Evolutionary conservation across 1,140 invertebrate species (phyloP).

Genomic region (Polypedilum pembai): DNA sequence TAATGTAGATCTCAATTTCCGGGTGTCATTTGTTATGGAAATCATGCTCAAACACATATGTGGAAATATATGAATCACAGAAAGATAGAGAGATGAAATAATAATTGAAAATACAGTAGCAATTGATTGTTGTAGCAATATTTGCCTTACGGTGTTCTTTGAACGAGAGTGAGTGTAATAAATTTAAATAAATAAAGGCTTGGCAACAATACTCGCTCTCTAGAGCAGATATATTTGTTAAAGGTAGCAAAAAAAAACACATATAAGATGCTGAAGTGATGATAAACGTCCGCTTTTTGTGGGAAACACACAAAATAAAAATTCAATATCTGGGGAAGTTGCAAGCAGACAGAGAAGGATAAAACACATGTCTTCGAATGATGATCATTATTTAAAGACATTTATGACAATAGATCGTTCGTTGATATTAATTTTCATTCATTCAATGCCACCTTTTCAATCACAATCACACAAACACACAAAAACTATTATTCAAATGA

Average conservation of each 20-base stretch:
- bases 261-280: not conserved
- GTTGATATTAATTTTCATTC: too few species aligned
- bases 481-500: too few species aligned
- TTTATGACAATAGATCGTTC: too few species aligned
- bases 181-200: conserved; percentile 26
- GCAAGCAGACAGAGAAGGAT: too few species aligned
- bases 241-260: not conserved
- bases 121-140: conserved; percentile 25
- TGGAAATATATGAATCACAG: not conserved
- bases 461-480: too few species aligned
- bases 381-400: not conserved
- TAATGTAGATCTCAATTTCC: conserved; percentile 15
- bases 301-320: too few species aligned
- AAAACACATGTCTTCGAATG: not conserved
- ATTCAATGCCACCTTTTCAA: too few species aligned
- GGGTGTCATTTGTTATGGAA: conserved; percentile 27
- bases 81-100: not conserved
- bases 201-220: not conserved
- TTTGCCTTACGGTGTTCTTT: conserved; percentile 3
- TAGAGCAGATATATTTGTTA: not conserved
- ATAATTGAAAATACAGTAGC: conserved; percentile 23
- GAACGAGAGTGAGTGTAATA: not conserved
- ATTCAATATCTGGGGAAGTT: too few species aligned
- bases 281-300: too few species aligned
- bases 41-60: not conserved